Percentiles rank a stretch among this genome's conserved stretches.
These are phyloP conservation scores for Salarias fasciatus DNA, from an alignment of 2,797 vertebrate species.

Conservation along the genomic window DNA sequence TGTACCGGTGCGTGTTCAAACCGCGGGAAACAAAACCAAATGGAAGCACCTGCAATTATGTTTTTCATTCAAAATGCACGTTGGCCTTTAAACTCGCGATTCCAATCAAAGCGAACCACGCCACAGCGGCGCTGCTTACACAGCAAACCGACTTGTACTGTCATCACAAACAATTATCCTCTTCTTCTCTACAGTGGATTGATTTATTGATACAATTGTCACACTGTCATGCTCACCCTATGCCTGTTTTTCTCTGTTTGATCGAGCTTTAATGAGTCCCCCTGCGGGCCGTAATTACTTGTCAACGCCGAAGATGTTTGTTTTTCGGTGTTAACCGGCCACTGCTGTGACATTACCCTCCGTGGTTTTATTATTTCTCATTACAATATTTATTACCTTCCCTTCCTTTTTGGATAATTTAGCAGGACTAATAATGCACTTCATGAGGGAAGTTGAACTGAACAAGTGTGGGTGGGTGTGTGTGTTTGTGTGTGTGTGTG, in stretches of 20 bases:
- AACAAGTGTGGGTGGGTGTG: conserved; percentile 14
- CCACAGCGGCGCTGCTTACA: conserved; percentile 17
- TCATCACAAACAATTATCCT: conserved; percentile 32
- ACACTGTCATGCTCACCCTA: conserved; percentile 43
- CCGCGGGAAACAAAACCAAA: conserved; percentile 28
- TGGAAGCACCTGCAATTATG: conserved; percentile 28
- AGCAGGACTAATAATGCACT: conserved; percentile 81
- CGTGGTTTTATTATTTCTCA: conserved; percentile 68
- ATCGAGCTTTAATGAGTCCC: conserved; percentile 71
- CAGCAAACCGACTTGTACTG: conserved; percentile 27
- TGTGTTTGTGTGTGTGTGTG: conserved; percentile 73
- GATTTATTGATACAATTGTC: conserved; percentile 64
- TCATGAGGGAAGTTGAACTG: conserved; percentile 63
- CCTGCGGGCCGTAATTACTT: conserved; percentile 70
- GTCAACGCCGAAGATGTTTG: conserved; percentile 74
- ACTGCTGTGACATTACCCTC: conserved; percentile 67
- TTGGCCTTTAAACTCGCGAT: conserved; percentile 25
- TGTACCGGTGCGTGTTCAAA: conserved; percentile 44
- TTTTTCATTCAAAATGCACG: conserved; percentile 22
- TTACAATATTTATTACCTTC: conserved; percentile 89
- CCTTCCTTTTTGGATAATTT: conserved; percentile 91
- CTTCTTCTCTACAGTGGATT: conserved; percentile 26
- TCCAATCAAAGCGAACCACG: conserved; percentile 26
- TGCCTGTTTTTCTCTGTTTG: conserved; percentile 43
- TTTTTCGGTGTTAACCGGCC: conserved; percentile 77